Evolutionary conservation across 2,113 vertebrate genomes (phyloP).

Genomic region (Elephantulus edwardii): DNA sequence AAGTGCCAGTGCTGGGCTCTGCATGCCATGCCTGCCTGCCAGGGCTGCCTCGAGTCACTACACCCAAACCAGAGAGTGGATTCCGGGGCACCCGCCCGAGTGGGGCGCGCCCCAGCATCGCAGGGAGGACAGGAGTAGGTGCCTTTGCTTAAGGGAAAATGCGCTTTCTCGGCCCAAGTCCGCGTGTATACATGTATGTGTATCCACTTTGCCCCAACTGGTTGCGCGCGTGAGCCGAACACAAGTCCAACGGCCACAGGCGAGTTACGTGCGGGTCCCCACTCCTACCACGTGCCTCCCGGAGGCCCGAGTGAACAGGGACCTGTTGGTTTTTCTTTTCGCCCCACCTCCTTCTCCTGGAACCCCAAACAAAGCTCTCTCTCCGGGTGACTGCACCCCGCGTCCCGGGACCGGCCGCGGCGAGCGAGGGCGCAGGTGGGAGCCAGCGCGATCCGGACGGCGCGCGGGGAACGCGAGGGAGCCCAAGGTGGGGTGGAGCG

Average conservation of each 20-base stretch:
- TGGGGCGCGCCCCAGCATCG: not conserved
- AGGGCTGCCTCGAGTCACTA: not conserved
- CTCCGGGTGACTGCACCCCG: not conserved
- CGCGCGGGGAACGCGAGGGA: not conserved
- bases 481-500: not conserved
- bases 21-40: not conserved
- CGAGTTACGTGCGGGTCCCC: not conserved
- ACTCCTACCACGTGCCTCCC: slow-evolving; percentile 55
- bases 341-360: not conserved
- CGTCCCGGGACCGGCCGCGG: not conserved
- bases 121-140: not conserved
- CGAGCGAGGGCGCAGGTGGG: slow-evolving; percentile 18
- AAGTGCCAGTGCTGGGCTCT: not conserved
- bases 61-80: not conserved
- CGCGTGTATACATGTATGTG: not conserved
- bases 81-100: not conserved
- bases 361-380: slow-evolving; percentile 50
- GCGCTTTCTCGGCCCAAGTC: not conserved
- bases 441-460: not conserved
- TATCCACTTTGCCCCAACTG: not conserved
- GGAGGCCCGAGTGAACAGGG: not conserved
- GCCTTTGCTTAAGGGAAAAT: not conserved
- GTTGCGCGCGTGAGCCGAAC: not conserved
- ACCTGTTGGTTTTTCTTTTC: slow-evolving; percentile 56
- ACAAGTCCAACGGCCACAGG: not conserved